phyloP scores from a whole-genome alignment of 1,140 invertebrate species.

The Scaptomyza graminum region DNA sequence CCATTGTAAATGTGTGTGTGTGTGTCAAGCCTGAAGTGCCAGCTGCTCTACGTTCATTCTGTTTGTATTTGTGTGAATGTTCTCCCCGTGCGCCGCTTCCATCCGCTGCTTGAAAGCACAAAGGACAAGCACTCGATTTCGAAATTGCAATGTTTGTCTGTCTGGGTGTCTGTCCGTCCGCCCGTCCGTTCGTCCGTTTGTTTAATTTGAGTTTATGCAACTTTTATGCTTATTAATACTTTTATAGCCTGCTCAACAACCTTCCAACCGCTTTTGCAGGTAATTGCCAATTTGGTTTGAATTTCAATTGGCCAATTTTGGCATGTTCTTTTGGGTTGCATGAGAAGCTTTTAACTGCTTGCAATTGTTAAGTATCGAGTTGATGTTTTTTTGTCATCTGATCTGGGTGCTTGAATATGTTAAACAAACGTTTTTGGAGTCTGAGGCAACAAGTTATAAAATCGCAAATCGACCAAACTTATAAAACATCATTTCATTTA shows the following conservation, averaged over 20 bases:
- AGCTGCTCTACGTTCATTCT: conserved; percentile 8
- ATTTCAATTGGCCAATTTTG: conserved; percentile 52
- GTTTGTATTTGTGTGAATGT: neutral
- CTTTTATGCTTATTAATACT: conserved; percentile 64
- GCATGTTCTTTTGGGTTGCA: conserved; percentile 11
- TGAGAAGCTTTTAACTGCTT: conserved; percentile 19
- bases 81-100: neutral
- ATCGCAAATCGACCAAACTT: no score
- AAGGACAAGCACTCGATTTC: conserved; percentile 19
- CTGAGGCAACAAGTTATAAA: no score
- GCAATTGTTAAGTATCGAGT: conserved; percentile 23
- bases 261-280: conserved; percentile 2
- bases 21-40: conserved; percentile 29
- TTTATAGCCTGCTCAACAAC: conserved; percentile 29
- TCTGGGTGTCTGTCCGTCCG: neutral
- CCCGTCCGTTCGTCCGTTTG: conserved; percentile 23
- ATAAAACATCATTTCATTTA: no score
- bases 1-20: neutral
- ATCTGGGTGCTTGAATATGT: neutral
- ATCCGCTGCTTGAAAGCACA: neutral
- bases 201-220: conserved; percentile 65
- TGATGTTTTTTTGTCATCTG: neutral
- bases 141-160: conserved; percentile 45
- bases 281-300: conserved; percentile 53
- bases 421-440: no score